Conservation (phyloP, 2,113 vertebrate genomes). For the Corythoichthys intestinalis region DNA sequence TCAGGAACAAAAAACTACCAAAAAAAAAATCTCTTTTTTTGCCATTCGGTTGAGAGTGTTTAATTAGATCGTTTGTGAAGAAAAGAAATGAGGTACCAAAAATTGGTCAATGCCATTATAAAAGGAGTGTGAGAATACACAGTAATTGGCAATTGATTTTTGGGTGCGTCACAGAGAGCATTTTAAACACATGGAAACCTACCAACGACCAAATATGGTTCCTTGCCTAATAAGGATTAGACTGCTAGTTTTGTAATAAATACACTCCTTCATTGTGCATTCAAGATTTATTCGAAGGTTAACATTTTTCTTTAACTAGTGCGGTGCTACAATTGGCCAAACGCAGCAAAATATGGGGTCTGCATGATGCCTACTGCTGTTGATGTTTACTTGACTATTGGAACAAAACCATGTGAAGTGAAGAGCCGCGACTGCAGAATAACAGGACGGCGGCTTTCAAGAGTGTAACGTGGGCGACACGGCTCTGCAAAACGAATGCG, state of each 20-base stretch:
- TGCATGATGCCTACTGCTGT: no score
- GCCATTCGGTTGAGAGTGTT: no score
- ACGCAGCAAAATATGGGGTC: no score
- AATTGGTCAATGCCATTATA: no score
- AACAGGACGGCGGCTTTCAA: constrained; percentile 44
- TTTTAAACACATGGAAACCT: not conserved
- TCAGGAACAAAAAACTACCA: no score
- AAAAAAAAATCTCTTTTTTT: no score
- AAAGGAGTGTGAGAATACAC: no score
- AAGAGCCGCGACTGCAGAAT: constrained; percentile 18
- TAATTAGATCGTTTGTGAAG: no score
- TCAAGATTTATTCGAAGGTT: constrained; percentile 4
- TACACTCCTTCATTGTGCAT: constrained; percentile 5
- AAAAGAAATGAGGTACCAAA: no score
- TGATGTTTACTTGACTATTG: constrained; percentile 6
- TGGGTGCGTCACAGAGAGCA: no score
- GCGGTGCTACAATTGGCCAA: no score
- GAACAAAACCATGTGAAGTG: not conserved
- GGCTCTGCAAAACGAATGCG: constrained; percentile 31
- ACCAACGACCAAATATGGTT: not conserved
- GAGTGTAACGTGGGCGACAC: constrained; percentile 14
- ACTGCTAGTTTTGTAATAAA: constrained; percentile 4
- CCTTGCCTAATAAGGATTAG: constrained; percentile 3
- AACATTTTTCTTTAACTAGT: not conserved
- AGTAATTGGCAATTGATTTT: no score